Evolutionary conservation across 2,888 invertebrate genomes (phyloP).

Genomic region (Agapostemon virescens): DNA sequence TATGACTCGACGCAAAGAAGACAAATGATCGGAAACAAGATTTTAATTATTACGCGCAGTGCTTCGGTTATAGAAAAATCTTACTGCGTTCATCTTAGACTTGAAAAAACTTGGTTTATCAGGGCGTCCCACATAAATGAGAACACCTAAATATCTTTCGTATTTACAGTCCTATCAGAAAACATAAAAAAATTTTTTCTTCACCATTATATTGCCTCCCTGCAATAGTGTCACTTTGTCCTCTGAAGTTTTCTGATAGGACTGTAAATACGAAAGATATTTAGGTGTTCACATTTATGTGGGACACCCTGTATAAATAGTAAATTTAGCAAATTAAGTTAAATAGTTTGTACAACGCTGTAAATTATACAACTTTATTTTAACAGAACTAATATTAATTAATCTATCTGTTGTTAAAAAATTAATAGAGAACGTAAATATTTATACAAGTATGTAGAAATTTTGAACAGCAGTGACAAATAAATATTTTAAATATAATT

Average conservation of each 20-base stretch:
- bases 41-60: not conserved
- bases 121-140: too few species aligned
- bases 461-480: not conserved
- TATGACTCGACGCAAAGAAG: not conserved
- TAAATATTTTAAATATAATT: not conserved
- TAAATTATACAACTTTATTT: not conserved
- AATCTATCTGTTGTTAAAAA: not conserved
- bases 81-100: not conserved
- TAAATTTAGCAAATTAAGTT: not conserved
- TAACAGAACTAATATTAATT: not conserved
- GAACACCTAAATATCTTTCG: too few species aligned
- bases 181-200: too few species aligned
- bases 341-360: not conserved
- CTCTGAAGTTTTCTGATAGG: too few species aligned
- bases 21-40: not conserved
- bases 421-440: not conserved
- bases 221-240: too few species aligned
- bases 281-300: too few species aligned
- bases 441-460: not conserved
- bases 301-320: too few species aligned
- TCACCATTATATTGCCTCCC: too few species aligned
- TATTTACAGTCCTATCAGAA: too few species aligned
- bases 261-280: too few species aligned
- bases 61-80: not conserved
- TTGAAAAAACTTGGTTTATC: too few species aligned